Evolutionary conservation across 2,888 invertebrate genomes (phyloP), one percentile per base, ranked within the genome.

Genomic region (Zonitis immaculata): DNA sequence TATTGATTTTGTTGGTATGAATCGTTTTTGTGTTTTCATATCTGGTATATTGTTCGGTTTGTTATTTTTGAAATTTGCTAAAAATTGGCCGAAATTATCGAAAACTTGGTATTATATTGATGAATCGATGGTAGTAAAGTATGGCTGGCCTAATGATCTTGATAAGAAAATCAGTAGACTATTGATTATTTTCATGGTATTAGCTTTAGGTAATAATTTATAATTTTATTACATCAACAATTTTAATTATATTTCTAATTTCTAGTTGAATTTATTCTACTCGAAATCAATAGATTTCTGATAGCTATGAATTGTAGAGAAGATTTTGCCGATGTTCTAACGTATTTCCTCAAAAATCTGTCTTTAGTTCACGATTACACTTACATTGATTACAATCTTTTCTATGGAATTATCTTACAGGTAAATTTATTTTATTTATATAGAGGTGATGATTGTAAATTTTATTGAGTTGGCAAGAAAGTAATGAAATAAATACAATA

Each of bases 11-110:
- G 4, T 32, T 14, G 32, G 14, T 7, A 32, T 32, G 1, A 32
- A 14, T 32, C 14, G 32, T 7, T 32, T 14, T 2, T 32, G 1
- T 12, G 4, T 14, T 1, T n/a, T n/a, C n/a, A n/a, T 32, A 32
- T 32, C 14, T 2, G 32, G 5, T 32, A 7, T 14, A 6, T 5
- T 32, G 5, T 32, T 32, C 6, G 14, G 14, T 32, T 32, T 32
- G 6, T 32, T 32, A 14, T 14, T 14, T 32, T 32, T 32, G 6
- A 14, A 32, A 32, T 32, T 32, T 32, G 62, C 65, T 1, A 62
- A 35, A 44, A 46, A 57, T 18, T 66, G 66, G 66, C 44, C 59
- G 7, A 58, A 60, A 27, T 49, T 66, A n/a, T 56, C 64, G 48
- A 44, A 51, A 18, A 50, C 47, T 14, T 66, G 66, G 64, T 47